Base-by-base conservation (phyloP, 2,113 vertebrate species). In the Scopus umbretta region DNA sequence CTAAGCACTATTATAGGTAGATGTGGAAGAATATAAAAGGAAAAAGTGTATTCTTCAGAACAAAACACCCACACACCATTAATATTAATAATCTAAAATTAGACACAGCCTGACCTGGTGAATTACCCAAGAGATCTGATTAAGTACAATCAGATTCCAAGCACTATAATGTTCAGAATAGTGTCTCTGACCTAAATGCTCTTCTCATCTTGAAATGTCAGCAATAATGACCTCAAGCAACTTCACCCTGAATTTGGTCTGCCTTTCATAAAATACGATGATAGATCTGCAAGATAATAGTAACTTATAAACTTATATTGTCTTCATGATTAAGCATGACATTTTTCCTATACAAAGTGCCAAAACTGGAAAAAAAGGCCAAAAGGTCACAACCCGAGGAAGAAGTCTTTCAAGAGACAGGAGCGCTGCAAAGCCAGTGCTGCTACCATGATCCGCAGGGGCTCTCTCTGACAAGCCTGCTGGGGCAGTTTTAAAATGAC, bases 131-230 rank as follows among this genome's bases (percentile, higher is more conserved):
- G 75, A 97, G 82, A 70, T 78, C 27, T 94, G 88, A 96, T 96
- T 96, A 96, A 87, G 50, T 75, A 18, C 66, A 97, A 94, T 76
- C 61, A 92, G 87, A 96, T 96, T 97, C 86, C 59, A 96, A 95
- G 70, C 29, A 76, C 58, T 90, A 56, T 67, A 88, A 80, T 59
- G 45, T 40, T 53, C 75, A 78, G 78, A 97, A 96, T 21, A 94
- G 81, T 21, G 47, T 83, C 83, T 91, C 87, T 79, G 81, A 87
- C 70, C 68, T 94, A 96, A 86, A 94, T 32, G 30, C 26, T 87
- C 43, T 47, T 74, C 78, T 91, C 82, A 94, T 91, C n/a, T 59
- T 25, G 62, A 97, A 92, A 66, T 63, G 83, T 95, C 94, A 97
- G 94, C 78, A 95, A 85, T 63, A 97, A 96, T 29, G 76, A 96